phyloP scores from a whole-genome alignment of 2,113 vertebrate genomes.

The Mixornis gularis region DNA sequence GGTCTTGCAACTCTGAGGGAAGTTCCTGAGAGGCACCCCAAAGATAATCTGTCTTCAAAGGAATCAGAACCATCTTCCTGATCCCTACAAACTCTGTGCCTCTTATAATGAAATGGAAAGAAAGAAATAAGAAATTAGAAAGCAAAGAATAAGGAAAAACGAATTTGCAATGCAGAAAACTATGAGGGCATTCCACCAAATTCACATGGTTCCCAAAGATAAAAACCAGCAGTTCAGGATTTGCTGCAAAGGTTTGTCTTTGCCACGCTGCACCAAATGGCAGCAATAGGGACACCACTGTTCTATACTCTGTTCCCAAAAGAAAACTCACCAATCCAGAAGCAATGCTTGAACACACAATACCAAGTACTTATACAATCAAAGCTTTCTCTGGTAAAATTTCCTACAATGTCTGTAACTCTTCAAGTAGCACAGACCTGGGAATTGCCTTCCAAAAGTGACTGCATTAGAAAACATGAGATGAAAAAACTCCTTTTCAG shows the following conservation, averaged over 20 bases:
- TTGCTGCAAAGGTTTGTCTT: background rate
- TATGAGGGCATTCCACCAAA: background rate
- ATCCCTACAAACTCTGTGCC: background rate
- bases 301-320: background rate
- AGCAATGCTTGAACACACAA: background rate
- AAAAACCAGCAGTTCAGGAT: background rate
- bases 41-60: background rate
- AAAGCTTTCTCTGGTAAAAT: background rate
- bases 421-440: background rate
- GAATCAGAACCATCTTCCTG: background rate
- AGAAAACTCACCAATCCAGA: background rate
- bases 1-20: background rate
- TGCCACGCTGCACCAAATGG: background rate
- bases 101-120: background rate
- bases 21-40: background rate
- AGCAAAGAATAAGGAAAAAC: background rate
- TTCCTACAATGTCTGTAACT: background rate
- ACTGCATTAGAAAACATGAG: accelerated
- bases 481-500: background rate
- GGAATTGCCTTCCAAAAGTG: background rate
- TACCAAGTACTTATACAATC: background rate
- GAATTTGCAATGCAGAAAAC: background rate
- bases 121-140: background rate
- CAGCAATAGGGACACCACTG: background rate
- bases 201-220: background rate